Evolutionary conservation across 2,797 vertebrate species (phyloP).

Genomic region (Intellagama lesueurii): DNA sequence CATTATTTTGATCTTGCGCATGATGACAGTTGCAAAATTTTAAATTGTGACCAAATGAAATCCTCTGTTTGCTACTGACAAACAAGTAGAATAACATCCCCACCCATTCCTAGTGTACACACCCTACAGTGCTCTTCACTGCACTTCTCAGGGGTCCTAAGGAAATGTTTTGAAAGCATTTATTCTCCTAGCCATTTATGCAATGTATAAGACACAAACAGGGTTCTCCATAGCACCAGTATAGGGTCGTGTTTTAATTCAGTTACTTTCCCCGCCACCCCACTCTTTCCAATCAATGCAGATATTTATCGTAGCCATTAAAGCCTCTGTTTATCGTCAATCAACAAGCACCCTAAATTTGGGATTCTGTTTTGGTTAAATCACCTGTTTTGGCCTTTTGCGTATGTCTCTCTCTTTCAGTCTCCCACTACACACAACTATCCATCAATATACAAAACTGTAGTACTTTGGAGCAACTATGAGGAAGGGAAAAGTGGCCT

Average conservation of each 20-base stretch:
- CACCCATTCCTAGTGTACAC: too few relatives aligned
- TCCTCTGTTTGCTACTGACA: too few relatives aligned
- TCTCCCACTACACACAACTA: background rate
- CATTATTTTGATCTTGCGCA: background rate
- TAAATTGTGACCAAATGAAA: too few relatives aligned
- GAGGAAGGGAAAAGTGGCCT: background rate
- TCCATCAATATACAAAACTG: background rate
- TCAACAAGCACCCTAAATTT: background rate
- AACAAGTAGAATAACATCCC: too few relatives aligned
- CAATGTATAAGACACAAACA: too few relatives aligned
- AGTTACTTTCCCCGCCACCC: too few relatives aligned
- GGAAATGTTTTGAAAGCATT: slow-evolving; percentile 7
- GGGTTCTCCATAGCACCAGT: too few relatives aligned
- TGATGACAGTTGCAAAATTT: too few relatives aligned
- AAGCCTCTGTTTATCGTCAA: background rate
- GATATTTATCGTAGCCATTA: slow-evolving; percentile 42
- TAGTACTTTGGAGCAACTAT: background rate
- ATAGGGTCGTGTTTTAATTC: too few relatives aligned
- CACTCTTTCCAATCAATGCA: background rate
- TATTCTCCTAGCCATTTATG: slow-evolving; percentile 36
- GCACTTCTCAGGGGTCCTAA: background rate
- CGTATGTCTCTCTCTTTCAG: background rate
- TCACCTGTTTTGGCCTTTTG: slow-evolving; percentile 4
- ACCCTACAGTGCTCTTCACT: background rate
- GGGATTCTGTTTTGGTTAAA: background rate